phyloP scores from a whole-genome alignment of 2,888 invertebrate genomes.

The Arrhopalites spinosus region DNA sequence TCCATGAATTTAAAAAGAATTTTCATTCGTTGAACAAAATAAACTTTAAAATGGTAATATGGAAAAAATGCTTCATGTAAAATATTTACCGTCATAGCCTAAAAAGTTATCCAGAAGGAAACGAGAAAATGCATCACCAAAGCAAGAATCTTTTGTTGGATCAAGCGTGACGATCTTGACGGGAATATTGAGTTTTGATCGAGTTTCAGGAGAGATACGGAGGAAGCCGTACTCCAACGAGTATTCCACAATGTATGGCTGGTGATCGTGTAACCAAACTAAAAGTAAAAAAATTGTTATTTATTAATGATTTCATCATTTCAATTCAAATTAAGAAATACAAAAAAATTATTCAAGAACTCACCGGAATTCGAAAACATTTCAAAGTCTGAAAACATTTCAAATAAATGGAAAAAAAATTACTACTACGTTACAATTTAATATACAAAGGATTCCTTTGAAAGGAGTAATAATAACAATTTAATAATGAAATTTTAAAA shows the following conservation, averaged over 20 bases:
- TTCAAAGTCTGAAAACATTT: conserved; percentile 63
- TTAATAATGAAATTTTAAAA: no score
- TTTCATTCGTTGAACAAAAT: no score
- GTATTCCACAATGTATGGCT: conserved; percentile 92
- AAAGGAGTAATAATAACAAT: no score
- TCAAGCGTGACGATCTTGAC: conserved; percentile 75
- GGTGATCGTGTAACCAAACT: conserved; percentile 77
- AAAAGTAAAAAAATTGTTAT: conserved; percentile 31
- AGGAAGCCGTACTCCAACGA: conserved; percentile 96
- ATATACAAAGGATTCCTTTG: no score
- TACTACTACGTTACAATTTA: no score
- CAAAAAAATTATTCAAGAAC: conserved; percentile 23
- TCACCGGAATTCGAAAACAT: conserved; percentile 67
- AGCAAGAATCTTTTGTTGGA: conserved; percentile 73
- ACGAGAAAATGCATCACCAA: conserved; percentile 89
- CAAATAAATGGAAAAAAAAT: no score
- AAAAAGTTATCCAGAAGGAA: conserved; percentile 89
- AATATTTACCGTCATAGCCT: conserved; percentile 98
- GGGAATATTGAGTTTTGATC: conserved; percentile 86
- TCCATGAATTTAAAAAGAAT: no score
- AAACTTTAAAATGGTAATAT: no score
- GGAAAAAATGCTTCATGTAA: no score
- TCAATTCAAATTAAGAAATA: not conserved
- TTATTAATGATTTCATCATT: conserved; percentile 25
- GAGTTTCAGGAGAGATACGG: conserved; percentile 79